phyloP scores from a whole-genome alignment of 2,797 vertebrate genomes.

The Cossypha heuglini region DNA sequence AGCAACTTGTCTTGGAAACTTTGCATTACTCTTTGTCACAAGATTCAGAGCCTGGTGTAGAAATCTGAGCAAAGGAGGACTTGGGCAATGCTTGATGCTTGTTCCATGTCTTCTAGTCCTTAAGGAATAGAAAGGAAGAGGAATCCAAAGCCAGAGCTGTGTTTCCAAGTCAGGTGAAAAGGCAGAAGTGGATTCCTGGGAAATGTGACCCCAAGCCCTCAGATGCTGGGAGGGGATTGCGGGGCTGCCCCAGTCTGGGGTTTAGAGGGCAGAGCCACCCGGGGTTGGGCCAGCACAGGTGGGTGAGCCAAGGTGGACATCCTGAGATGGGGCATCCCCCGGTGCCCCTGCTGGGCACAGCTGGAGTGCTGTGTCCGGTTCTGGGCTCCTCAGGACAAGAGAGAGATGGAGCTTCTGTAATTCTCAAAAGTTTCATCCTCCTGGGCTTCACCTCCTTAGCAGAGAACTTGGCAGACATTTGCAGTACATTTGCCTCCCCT shows the following conservation, averaged over 20 bases:
- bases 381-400: neutral
- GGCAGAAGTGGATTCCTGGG: neutral
- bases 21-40: neutral
- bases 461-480: neutral
- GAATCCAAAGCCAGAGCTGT: neutral
- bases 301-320: neutral
- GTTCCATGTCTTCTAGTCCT: neutral
- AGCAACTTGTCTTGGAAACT: neutral
- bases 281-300: accelerated
- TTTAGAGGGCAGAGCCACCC: neutral
- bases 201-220: neutral
- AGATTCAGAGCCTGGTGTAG: neutral
- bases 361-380: neutral
- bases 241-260: neutral
- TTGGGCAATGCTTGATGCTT: neutral
- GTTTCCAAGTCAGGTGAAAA: neutral
- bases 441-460: neutral
- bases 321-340: neutral
- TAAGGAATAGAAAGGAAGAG: neutral
- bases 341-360: neutral
- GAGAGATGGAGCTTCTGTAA: neutral
- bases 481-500: neutral
- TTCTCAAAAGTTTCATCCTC: neutral
- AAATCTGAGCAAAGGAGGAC: neutral
- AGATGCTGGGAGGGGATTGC: neutral